A percentile compares a stretch with the other conserved stretches of the same genome.
Conservation (phyloP, 2,113 vertebrate genomes). For the Isichthys henryi region DNA sequence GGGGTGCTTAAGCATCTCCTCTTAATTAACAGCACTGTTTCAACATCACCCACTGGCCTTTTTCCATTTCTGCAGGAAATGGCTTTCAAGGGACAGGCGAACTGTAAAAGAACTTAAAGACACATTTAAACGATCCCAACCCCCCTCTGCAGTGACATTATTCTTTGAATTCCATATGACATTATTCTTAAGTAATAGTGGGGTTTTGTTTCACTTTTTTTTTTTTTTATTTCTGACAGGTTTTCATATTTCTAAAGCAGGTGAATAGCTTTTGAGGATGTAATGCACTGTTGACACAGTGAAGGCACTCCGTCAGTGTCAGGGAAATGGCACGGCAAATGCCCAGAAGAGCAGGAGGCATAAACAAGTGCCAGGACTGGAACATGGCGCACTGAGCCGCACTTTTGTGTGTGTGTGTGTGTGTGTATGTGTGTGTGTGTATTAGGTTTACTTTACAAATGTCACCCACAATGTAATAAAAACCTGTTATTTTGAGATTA, state of each 20-base stretch:
- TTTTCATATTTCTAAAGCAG: background rate
- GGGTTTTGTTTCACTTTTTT: background rate
- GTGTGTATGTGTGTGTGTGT: background rate
- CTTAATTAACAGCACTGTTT: background rate
- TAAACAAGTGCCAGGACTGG: background rate
- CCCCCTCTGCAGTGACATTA: background rate
- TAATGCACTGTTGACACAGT: background rate
- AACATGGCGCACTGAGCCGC: background rate
- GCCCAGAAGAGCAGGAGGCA: background rate
- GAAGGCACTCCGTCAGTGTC: background rate
- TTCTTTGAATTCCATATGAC: background rate
- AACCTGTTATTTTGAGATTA: background rate
- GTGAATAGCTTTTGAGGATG: background rate
- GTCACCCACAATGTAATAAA: background rate
- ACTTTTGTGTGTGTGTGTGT: background rate
- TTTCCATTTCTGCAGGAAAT: background rate
- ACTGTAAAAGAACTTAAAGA: background rate
- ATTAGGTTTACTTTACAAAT: background rate
- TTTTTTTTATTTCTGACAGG: background rate
- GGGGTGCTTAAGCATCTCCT: background rate
- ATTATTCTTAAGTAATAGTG: background rate
- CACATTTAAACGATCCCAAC: background rate
- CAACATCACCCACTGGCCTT: background rate
- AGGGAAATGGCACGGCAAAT: background rate
- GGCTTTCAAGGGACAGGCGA: background rate